Evolutionary conservation across 2,797 vertebrate species (phyloP).

Genomic region (Diplodus puntazzo): DNA sequence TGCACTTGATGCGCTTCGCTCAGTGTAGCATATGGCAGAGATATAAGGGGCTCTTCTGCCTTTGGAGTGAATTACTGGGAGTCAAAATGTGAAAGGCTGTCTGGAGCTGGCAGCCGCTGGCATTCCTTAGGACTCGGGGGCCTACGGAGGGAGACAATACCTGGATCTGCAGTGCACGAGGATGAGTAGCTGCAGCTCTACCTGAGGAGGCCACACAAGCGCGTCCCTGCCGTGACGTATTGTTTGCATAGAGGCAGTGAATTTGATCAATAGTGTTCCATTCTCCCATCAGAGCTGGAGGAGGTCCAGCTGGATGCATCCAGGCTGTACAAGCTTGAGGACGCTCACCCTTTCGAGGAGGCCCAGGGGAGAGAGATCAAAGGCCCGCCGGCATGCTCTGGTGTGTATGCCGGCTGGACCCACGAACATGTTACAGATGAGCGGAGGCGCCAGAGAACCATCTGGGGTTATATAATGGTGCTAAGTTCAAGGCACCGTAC

Average conservation of each 20-base stretch:
- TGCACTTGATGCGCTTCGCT: conserved; percentile 29
- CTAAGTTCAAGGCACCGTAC: conserved; percentile 44
- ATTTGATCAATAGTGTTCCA: conserved; percentile 48
- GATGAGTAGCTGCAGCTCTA: conserved; percentile 32
- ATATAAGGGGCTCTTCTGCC: conserved; percentile 43
- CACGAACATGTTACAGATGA: conserved; percentile 84
- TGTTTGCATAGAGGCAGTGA: conserved; percentile 49
- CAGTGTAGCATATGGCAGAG: conserved; percentile 44
- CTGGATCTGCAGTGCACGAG: conserved; percentile 25
- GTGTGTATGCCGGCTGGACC: conserved; percentile 67
- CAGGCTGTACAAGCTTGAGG: conserved; percentile 59
- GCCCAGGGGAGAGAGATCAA: conserved; percentile 71
- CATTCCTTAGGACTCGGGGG: conserved; percentile 66
- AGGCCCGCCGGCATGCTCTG: conserved; percentile 48
- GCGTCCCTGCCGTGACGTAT: conserved; percentile 28
- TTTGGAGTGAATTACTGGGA: conserved; percentile 55
- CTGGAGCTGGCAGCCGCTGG: conserved; percentile 54
- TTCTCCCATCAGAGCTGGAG: conserved; percentile 60
- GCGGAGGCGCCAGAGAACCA: conserved; percentile 70
- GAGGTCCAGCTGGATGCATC: conserved; percentile 59
- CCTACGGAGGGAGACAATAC: conserved; percentile 43
- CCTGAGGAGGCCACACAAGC: conserved; percentile 35
- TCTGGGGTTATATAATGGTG: conserved; percentile 72
- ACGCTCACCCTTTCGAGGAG: conserved; percentile 56
- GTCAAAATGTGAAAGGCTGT: conserved; percentile 60